A percentile compares a stretch with the other conserved stretches of the same genome.
Conservation (phyloP, 2,113 vertebrate species). For the Serranochromis macrocephalus region DNA sequence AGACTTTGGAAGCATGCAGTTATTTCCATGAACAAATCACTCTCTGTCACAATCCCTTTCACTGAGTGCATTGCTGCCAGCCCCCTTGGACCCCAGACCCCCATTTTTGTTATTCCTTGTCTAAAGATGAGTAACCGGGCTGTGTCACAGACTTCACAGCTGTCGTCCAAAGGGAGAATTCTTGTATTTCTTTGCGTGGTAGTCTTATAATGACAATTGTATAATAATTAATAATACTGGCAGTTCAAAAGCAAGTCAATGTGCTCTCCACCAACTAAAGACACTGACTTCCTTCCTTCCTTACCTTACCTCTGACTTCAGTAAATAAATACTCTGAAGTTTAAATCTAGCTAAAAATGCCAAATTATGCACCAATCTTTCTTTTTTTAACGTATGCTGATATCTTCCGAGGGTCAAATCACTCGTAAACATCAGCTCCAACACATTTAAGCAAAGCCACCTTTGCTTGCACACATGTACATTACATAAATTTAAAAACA, state of each 20-base stretch:
- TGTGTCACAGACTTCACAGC: not conserved
- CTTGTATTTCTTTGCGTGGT: not conserved
- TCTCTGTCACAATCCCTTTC: not conserved
- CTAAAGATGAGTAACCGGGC: not conserved
- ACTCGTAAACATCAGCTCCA: not conserved
- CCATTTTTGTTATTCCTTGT: not conserved
- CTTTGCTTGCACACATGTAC: not conserved
- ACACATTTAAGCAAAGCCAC: not conserved
- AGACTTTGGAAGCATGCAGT: not conserved
- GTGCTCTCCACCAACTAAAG: not conserved
- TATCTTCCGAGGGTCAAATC: not conserved
- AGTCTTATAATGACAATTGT: not conserved
- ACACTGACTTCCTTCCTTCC: not conserved
- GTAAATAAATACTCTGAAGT: not conserved
- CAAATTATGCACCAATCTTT: not conserved
- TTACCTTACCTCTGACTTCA: not conserved
- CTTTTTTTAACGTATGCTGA: not conserved
- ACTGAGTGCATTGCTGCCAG: not conserved
- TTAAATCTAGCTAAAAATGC: not conserved
- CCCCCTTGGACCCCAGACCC: not conserved
- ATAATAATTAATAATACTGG: not conserved
- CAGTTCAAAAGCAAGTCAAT: not conserved
- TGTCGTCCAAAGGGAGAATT: not conserved
- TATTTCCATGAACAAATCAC: not conserved
- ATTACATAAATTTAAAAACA: not conserved